phyloP scores from a whole-genome alignment of 2,113 vertebrate genomes.

The Microtus richardsoni region DNA sequence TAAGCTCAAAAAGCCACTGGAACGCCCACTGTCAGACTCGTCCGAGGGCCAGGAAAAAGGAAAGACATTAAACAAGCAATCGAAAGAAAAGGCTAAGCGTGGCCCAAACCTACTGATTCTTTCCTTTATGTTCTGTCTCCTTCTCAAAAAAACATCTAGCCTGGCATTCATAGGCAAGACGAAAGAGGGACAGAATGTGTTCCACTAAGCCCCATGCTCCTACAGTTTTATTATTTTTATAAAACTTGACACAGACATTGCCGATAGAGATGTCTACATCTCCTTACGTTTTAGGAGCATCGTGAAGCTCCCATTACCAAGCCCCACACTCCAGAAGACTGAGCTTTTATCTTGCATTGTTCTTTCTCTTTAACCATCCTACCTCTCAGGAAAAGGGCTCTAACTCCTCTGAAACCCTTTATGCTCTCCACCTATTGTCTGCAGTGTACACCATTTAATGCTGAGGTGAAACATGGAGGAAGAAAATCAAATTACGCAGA shows the following conservation, averaged over 20 bases:
- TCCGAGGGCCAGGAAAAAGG: neutral
- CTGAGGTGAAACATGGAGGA: conserved; percentile 10
- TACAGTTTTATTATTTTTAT: neutral
- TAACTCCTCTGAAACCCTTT: conserved; percentile 13
- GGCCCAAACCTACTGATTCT: neutral
- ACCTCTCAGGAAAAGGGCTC: neutral
- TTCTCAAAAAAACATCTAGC: conserved; percentile 54
- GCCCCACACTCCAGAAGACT: neutral
- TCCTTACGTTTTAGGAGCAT: conserved; percentile 3
- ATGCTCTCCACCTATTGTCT: neutral
- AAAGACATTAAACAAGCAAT: neutral
- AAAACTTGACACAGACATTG: conserved; percentile 11
- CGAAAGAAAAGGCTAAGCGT: neutral
- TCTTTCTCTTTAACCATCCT: conserved; percentile 20
- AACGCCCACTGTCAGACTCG: conserved; percentile 11
- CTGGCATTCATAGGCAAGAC: neutral
- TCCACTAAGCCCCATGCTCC: neutral
- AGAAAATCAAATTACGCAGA: conserved; percentile 53
- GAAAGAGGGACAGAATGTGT: neutral
- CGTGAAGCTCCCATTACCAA: neutral
- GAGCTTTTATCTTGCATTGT: neutral
- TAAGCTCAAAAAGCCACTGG: neutral
- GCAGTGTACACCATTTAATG: conserved; percentile 13
- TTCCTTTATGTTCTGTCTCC: neutral
- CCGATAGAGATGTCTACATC: conserved; percentile 16